phyloP scores from a whole-genome alignment of 2,888 invertebrate species.

The Herminia tarsipennalis region DNA sequence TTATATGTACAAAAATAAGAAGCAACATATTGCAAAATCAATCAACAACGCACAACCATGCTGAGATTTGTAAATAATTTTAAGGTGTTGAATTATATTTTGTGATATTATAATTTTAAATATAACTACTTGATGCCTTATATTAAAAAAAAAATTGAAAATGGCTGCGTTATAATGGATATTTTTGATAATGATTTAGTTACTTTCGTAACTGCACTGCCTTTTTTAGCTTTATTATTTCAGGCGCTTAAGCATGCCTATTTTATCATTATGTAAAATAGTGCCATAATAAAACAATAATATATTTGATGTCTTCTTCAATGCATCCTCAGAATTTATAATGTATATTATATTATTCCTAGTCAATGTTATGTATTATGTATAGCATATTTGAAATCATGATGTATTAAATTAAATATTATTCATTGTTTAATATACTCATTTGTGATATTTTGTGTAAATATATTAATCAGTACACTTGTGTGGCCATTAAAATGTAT shows the following conservation, averaged over 20 bases:
- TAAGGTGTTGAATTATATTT: constrained; percentile 48
- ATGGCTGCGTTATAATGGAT: constrained; percentile 50
- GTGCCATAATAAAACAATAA: constrained; percentile 68
- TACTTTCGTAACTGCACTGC: constrained; percentile 60
- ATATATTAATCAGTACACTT: constrained; percentile 68
- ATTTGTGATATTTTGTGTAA: constrained; percentile 79
- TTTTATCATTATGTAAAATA: constrained; percentile 75
- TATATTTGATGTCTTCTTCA: constrained; percentile 40
- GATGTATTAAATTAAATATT: constrained; percentile 42
- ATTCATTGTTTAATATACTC: constrained; percentile 63
- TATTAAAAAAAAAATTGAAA: constrained; percentile 41
- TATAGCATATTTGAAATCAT: constrained; percentile 29
- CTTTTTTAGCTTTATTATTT: constrained; percentile 65
- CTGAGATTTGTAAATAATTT: constrained; percentile 42
- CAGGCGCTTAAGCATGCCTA: constrained; percentile 65
- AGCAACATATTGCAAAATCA: constrained; percentile 29
- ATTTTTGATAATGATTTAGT: constrained; percentile 23
- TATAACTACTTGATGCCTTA: constrained; percentile 30
- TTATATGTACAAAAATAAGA: constrained; percentile 54
- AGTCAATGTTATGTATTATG: constrained; percentile 64
- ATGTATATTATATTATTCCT: constrained; percentile 61
- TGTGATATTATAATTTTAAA: constrained; percentile 63
- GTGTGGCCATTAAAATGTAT: constrained; percentile 73
- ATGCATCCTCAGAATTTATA: constrained; percentile 49
- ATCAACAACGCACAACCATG: constrained; percentile 30